phyloP scores from a whole-genome alignment of 2,888 invertebrate species.

The Luperina nickerlii region DNA sequence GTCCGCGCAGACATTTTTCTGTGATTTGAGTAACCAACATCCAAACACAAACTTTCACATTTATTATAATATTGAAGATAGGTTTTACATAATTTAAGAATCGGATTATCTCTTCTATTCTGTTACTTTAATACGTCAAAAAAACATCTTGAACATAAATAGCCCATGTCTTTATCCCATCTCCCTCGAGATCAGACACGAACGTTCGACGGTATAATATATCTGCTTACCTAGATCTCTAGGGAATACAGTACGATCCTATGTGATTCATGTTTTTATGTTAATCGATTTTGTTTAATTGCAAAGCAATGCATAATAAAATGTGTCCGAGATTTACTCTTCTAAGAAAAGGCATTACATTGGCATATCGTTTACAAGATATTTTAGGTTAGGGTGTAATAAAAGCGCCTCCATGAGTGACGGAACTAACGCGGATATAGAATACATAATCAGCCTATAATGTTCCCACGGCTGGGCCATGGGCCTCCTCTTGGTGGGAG shows the following conservation, averaged over 20 bases:
- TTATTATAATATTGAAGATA: background rate
- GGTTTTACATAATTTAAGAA: background rate
- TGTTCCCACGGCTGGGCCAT: too few species aligned
- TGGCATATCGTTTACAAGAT: background rate
- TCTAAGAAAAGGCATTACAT: background rate
- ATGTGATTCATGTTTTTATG: conserved; percentile 16
- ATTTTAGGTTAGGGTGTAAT: background rate
- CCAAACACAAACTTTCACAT: background rate
- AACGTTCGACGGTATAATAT: background rate
- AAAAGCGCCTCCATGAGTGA: background rate
- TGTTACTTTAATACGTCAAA: background rate
- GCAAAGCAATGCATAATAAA: background rate
- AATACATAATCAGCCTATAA: too few species aligned
- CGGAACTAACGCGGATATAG: background rate
- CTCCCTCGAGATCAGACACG: background rate
- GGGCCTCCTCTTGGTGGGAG: too few species aligned
- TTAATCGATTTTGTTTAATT: conserved; percentile 1
- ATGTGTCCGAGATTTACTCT: background rate
- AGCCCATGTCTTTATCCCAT: background rate
- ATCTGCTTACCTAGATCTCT: background rate
- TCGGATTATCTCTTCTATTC: background rate
- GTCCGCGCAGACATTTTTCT: background rate
- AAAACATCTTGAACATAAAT: background rate
- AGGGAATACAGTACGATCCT: background rate
- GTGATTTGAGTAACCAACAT: background rate